Base-by-base conservation (phyloP, 2,113 vertebrate genomes). In the Carassius carassius region DNA sequence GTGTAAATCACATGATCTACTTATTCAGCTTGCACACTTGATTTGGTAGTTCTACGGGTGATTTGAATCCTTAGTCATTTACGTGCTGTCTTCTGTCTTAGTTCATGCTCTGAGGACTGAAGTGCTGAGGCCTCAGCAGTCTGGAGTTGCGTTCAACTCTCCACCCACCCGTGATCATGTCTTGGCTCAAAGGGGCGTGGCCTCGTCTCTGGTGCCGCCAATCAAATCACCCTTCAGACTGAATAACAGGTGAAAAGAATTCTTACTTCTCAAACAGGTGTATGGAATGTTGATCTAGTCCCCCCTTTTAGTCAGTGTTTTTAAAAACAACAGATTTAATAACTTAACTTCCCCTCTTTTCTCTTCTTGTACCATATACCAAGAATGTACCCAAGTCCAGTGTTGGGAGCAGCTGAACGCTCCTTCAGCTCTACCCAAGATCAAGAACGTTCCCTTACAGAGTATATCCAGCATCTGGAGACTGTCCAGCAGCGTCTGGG, bases 391-490 rank as follows among this genome's bases (percentile, higher is more conserved):
- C 85, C 92, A 62, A 91, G 84, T 85, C 78, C 88, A 29, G 62
- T 86, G 13, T 4, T 75, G 62, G 60, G 78, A 51, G 86, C 51
- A 4, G 32, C 91, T 10, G 94, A 93, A 32, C 92, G 88, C 88
- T 91, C 94, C 2, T 81, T 86, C 54, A 90, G 87, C 75, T 84
- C 91, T 5, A 89, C 95, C 87, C 94, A 93, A 82, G 96, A 98
- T 85, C 93, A 95, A 11, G 97, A 99, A 14, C 94, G 41, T 13
- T 97, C 97, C 0, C 92, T 99, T 29, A 96, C 94, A 0, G 96
- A 99, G 60, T 99, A 97, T 47, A 99, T 99, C 86, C 94, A 95
- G 47, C 96, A 94, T 81, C 84, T 99, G 63, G 98, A 99, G 91
- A 90, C 92, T 74, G 95, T 99, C 84, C 98, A 99, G 90, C 96